Evolutionary conservation across 2,888 invertebrate genomes (phyloP), one percentile per base, ranked within the genome.

Genomic region (Silvanus unidentatus): DNA sequence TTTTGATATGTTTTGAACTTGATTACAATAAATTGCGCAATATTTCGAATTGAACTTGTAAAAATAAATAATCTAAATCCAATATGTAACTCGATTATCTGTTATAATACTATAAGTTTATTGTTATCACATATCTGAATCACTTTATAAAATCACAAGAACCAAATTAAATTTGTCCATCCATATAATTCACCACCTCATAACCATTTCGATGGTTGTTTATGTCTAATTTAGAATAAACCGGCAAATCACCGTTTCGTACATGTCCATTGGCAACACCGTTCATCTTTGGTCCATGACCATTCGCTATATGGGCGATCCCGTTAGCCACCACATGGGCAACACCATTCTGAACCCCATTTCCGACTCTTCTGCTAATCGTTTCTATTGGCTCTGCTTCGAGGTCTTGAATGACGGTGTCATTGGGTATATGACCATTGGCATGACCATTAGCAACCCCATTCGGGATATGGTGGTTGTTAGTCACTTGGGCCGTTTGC

Each of bases 271-370:
- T 22, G 22, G 22, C 22, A 8, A 22, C 22, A 22, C 22, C 73
- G 51, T 73, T 73, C 12, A 55, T 32, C 63, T 47, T 41, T 12
- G 22, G 22, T 22, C 48, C 9, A 68, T 52, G 32, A 54, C 22
- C 22, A 8, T 22, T 22, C 22, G 8, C 8, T 22, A 5, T 22
- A 8, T 3, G 22, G 3, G 50, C 73, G 53, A 75, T 75, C 6
- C 65, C 65, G 13, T 72, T 73, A 15, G 69, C 73, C 66, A 75
- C 70, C 10, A 75, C 72, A 11, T 32, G 38, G 2, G 72, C 65
- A 59, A 73, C 70, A 1, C 75, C 75, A 51, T 77, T 75, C 2
- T 75, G 71, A 8, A 60, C 57, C 2, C 63, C 60, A 43, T 66
- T 65, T 22, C 56, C 57, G 9, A 70, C 66, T 15, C 57, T 57